Conservation (phyloP, 2,888 invertebrate genomes). For the Epistrophe eligans region DNA sequence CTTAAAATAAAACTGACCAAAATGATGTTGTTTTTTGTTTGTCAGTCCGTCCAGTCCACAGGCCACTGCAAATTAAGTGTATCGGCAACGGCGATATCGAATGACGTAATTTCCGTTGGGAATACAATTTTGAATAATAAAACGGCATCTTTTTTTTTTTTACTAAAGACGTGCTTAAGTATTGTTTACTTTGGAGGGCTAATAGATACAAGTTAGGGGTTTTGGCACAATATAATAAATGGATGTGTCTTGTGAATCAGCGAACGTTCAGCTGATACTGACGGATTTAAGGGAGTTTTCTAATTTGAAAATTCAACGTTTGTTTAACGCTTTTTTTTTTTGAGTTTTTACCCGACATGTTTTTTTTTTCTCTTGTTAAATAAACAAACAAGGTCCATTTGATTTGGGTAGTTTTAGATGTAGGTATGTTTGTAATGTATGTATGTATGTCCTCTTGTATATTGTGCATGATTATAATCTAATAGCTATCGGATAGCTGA, state of each 20-base stretch:
- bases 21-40: constrained; percentile 35
- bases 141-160: constrained; percentile 11
- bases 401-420: too few species aligned
- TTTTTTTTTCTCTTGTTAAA: too few species aligned
- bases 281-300: not conserved
- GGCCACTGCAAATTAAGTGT: constrained; percentile 25
- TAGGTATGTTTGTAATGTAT: too few species aligned
- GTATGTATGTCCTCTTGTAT: too few species aligned
- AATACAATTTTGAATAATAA: constrained; percentile 27
- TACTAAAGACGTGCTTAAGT: constrained; percentile 19
- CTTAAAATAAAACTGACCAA: constrained; percentile 47
- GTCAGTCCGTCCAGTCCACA: not conserved
- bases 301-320: not conserved
- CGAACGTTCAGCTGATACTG: not conserved
- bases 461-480: too few species aligned
- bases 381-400: too few species aligned
- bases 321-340: not conserved
- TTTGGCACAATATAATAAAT: not conserved
- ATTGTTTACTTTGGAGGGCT: constrained; percentile 16
- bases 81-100: not conserved
- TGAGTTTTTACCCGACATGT: not conserved
- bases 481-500: too few species aligned
- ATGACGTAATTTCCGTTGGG: constrained; percentile 72
- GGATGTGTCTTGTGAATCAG: not conserved
- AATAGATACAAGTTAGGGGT: not conserved